phyloP scores from a whole-genome alignment of 2,797 vertebrate genomes.

The Sebastes oblongus region DNA sequence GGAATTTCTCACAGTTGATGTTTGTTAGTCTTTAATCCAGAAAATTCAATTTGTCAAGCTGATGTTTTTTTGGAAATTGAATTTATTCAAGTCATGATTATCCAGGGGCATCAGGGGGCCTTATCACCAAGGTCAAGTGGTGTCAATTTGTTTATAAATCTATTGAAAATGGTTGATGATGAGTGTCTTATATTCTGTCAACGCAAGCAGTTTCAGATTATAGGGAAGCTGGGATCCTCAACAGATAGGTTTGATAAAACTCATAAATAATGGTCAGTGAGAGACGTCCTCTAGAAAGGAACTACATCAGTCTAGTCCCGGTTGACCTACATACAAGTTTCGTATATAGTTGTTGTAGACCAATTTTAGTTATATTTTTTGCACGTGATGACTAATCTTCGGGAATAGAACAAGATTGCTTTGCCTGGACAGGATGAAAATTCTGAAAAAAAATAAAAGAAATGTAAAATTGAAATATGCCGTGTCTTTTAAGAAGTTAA shows the following conservation, averaged over 20 bases:
- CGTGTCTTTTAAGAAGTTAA: neutral
- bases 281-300: neutral
- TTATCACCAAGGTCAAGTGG: neutral
- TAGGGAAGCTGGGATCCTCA: neutral
- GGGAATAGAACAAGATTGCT: neutral
- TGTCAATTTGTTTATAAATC: neutral
- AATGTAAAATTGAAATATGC: neutral
- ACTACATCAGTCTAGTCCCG: neutral
- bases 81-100: slow-evolving; percentile 30
- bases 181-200: neutral
- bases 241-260: neutral
- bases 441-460: neutral
- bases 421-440: neutral
- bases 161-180: neutral
- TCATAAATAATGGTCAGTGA: neutral
- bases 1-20: slow-evolving; percentile 23
- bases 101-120: neutral
- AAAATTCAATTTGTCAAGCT: slow-evolving; percentile 44
- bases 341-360: neutral
- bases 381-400: neutral
- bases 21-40: slow-evolving; percentile 37
- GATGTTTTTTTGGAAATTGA: slow-evolving; percentile 48
- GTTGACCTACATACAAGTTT: neutral
- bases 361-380: neutral
- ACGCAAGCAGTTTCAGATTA: neutral